Evolutionary conservation across 2,888 invertebrate species (phyloP).

Genomic region (Himalopsyche anomala): DNA sequence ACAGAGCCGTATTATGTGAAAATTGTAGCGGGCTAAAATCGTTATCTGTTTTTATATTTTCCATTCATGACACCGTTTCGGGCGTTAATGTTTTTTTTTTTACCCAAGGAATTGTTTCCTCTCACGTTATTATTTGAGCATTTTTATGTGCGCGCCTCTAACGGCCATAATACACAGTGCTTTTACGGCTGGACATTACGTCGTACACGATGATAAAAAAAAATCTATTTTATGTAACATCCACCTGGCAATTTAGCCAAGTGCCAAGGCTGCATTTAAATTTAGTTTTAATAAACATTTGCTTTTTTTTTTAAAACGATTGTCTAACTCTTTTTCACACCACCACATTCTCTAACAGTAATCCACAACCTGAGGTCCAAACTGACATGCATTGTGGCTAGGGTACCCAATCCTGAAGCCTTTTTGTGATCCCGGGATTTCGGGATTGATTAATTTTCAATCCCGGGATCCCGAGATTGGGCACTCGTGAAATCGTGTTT

Average conservation of each 20-base stretch:
- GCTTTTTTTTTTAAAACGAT: too few relatives aligned
- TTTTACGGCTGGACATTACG: neutral
- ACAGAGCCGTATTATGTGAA: neutral
- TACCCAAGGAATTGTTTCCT: neutral
- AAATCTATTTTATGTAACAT: neutral
- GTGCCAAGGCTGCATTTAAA: neutral
- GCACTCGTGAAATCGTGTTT: too few relatives aligned
- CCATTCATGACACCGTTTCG: neutral
- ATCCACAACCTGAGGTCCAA: too few relatives aligned
- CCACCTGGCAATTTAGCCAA: neutral
- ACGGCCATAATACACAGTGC: neutral
- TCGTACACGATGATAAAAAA: constrained; percentile 4
- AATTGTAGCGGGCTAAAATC: neutral
- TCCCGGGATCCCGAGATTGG: too few relatives aligned
- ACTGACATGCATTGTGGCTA: too few relatives aligned
- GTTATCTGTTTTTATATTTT: constrained; percentile 12
- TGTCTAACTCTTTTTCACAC: too few relatives aligned
- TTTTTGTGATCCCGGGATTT: too few relatives aligned
- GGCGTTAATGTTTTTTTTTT: constrained; percentile 1
- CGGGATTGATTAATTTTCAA: too few relatives aligned
- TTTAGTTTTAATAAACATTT: too few relatives aligned
- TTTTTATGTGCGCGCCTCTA: neutral
- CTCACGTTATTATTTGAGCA: neutral
- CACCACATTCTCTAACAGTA: too few relatives aligned
- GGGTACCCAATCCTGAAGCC: too few relatives aligned